phyloP scores from a whole-genome alignment of 1,140 invertebrate genomes.

The Pentalonia nigronervosa region DNA sequence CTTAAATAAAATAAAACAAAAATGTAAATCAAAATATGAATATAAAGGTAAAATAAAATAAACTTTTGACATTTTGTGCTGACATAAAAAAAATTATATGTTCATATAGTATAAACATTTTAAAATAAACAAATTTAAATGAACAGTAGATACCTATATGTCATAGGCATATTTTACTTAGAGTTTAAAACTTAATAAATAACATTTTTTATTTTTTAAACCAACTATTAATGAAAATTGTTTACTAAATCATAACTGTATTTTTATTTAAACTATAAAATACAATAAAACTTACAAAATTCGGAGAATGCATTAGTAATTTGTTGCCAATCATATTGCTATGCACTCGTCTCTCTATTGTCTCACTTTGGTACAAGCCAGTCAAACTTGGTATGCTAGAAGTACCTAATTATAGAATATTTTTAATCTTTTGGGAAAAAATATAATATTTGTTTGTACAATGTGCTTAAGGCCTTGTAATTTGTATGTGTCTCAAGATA shows the following conservation, averaged over 20 bases:
- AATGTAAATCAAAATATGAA: background rate
- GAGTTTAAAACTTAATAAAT: background rate
- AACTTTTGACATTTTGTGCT: background rate
- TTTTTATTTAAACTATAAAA: background rate
- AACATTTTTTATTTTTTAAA: background rate
- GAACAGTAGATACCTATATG: background rate
- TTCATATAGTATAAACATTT: background rate
- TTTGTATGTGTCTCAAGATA: background rate
- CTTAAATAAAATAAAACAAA: background rate
- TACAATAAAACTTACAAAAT: background rate
- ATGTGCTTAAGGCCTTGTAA: background rate
- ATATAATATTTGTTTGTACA: background rate
- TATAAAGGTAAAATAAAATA: background rate
- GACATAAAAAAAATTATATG: background rate
- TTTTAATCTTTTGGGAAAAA: background rate
- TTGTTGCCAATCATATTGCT: background rate
- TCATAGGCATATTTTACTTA: background rate
- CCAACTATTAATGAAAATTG: background rate
- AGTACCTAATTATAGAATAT: background rate
- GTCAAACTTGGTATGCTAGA: background rate
- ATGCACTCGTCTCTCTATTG: too few relatives aligned
- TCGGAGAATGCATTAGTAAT: background rate
- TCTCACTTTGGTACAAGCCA: too few relatives aligned
- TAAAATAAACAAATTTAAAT: background rate
- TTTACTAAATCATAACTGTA: background rate